A percentile compares a stretch with the other conserved stretches of the same genome.
phyloP scores from a whole-genome alignment of 2,113 vertebrate species.

The Fulica atra region DNA sequence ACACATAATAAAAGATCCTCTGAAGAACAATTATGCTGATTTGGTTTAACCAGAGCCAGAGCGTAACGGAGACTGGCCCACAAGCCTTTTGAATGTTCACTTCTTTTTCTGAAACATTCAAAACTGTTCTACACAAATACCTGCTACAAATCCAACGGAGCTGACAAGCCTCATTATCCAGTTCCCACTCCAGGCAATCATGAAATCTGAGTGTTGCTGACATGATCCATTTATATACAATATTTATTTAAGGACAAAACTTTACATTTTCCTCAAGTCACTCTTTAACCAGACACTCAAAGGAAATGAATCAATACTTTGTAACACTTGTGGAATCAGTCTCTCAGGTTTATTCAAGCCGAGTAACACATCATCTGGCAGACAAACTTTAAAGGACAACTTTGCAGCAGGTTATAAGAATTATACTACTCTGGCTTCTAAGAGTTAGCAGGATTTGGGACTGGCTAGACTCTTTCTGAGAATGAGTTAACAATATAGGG shows the following conservation, averaged over 20 bases:
- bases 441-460: background rate
- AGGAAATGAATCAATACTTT: conserved; percentile 56
- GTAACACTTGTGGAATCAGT: conserved; percentile 42
- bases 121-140: conserved; percentile 20
- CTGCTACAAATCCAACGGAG: conserved; percentile 34
- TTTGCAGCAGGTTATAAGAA: background rate
- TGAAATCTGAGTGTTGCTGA: conserved; percentile 64
- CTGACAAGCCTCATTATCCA: conserved; percentile 52
- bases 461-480: background rate
- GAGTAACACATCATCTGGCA: conserved; percentile 32
- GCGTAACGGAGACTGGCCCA: background rate
- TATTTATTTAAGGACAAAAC: conserved; percentile 65
- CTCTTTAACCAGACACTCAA: conserved; percentile 36
- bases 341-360: conserved; percentile 44
- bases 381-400: conserved; percentile 29
- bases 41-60: conserved; percentile 31
- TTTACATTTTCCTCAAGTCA: conserved; percentile 47
- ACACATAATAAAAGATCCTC: conserved; percentile 63
- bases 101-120: conserved; percentile 38
- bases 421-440: background rate
- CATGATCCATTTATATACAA: conserved; percentile 62
- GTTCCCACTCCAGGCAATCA: conserved; percentile 30
- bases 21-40: conserved; percentile 61
- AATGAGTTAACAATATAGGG: background rate
- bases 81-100: background rate